Conservation (phyloP, 2,888 invertebrate genomes). For the Scaptomyza reducta region DNA sequence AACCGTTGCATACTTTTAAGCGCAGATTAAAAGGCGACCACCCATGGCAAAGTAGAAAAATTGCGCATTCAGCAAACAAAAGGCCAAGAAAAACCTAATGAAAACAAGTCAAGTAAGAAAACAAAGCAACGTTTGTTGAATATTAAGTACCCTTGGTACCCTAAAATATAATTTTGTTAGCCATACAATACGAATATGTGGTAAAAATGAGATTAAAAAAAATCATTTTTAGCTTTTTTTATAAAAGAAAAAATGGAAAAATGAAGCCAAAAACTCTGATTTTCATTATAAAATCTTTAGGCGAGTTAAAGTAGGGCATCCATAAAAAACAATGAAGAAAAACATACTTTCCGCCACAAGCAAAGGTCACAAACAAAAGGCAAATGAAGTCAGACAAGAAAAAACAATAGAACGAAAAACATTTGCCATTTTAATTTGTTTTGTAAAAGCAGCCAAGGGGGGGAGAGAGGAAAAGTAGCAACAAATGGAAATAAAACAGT, state of each 20-base stretch:
- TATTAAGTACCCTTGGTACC: background rate
- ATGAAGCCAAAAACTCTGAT: too few relatives aligned
- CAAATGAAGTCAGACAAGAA: slow-evolving; percentile 27
- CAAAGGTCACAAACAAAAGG: slow-evolving; percentile 50
- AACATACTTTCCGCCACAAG: slow-evolving; percentile 17
- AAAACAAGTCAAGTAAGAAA: background rate
- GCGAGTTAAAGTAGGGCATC: slow-evolving; percentile 14
- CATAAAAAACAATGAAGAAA: slow-evolving; percentile 5
- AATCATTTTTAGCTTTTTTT: background rate
- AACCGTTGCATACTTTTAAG: slow-evolving; percentile 45
- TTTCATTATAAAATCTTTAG: background rate
- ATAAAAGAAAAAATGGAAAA: too few relatives aligned
- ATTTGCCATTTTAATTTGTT: slow-evolving; percentile 60
- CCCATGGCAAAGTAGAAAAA: slow-evolving; percentile 24
- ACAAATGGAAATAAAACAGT: background rate
- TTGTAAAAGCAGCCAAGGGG: slow-evolving; percentile 22
- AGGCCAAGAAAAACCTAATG: slow-evolving; percentile 5
- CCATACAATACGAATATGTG: background rate
- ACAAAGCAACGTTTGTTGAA: background rate
- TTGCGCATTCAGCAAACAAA: slow-evolving; percentile 14
- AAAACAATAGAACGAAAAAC: slow-evolving; percentile 11
- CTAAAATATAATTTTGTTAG: background rate
- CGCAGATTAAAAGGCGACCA: slow-evolving; percentile 50
- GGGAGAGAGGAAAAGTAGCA: background rate
- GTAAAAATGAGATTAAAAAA: background rate